Percentiles rank a stretch among this genome's conserved stretches.
phyloP scores from a whole-genome alignment of 2,888 invertebrate genomes.

The Frankliniella intonsa region DNA sequence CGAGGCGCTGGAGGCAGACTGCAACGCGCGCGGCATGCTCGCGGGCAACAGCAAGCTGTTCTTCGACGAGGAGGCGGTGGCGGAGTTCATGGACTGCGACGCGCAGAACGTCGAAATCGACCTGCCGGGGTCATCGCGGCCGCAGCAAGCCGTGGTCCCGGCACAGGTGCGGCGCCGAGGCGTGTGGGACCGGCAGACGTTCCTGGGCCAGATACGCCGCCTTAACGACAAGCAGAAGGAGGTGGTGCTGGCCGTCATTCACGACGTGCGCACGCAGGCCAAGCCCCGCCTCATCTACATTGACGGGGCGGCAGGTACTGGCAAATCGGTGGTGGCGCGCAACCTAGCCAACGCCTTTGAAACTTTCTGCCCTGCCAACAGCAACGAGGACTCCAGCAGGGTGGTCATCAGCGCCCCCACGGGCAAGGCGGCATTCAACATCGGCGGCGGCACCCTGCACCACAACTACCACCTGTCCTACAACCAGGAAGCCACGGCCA shows the following conservation, averaged over 20 bases:
- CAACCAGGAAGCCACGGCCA: background rate
- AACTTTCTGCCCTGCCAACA: background rate
- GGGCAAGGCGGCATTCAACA: background rate
- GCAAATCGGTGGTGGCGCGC: background rate
- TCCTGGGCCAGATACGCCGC: background rate
- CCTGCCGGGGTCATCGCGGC: background rate
- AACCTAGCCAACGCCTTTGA: background rate
- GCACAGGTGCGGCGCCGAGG: background rate
- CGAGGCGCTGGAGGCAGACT: background rate
- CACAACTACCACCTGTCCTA: background rate
- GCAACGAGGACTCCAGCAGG: background rate
- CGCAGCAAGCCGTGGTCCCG: background rate
- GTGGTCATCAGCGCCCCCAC: background rate
- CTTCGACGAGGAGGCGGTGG: background rate
- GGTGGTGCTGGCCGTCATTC: background rate
- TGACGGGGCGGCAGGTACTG: background rate
- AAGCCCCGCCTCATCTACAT: background rate
- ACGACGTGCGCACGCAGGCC: background rate
- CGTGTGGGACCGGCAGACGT: background rate
- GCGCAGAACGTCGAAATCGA: background rate
- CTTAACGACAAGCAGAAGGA: background rate
- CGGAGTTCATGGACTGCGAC: background rate
- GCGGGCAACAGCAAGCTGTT: background rate
- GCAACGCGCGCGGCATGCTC: constrained; percentile 1
- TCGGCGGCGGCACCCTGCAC: background rate